Conservation (phyloP, 1,140 invertebrate species). For the Apis cerana region DNA sequence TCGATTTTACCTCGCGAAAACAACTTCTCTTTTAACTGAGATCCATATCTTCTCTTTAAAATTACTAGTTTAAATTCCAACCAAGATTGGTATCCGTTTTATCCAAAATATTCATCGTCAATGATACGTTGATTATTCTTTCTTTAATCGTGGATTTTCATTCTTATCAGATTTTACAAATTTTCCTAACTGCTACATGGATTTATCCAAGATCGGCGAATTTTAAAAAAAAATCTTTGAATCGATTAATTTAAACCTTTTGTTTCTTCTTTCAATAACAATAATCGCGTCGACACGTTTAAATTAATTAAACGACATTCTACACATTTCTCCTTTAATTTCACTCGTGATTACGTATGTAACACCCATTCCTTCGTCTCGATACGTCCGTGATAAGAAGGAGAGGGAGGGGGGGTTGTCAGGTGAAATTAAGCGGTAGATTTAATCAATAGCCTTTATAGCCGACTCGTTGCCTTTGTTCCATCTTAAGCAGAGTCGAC, state of each 20-base stretch:
- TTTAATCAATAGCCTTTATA: conserved; percentile 47
- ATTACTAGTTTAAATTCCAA: no score
- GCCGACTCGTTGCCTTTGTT: conserved; percentile 16
- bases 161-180: no score
- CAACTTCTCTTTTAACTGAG: background rate
- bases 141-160: no score
- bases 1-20: background rate
- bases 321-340: background rate
- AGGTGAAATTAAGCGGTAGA: conserved; percentile 38
- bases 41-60: no score
- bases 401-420: conserved; percentile 3
- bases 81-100: no score
- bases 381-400: conserved; percentile 8
- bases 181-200: no score
- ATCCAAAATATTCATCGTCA: no score
- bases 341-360: background rate
- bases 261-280: no score
- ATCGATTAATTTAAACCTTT: no score
- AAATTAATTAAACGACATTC: background rate
- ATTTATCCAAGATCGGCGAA: no score
- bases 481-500: background rate
- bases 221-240: no score
- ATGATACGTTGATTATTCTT: no score
- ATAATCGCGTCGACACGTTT: background rate
- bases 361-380: background rate